Evolutionary conservation across 1,140 invertebrate genomes (phyloP).

Genomic region (Chrysoperla carnea): DNA sequence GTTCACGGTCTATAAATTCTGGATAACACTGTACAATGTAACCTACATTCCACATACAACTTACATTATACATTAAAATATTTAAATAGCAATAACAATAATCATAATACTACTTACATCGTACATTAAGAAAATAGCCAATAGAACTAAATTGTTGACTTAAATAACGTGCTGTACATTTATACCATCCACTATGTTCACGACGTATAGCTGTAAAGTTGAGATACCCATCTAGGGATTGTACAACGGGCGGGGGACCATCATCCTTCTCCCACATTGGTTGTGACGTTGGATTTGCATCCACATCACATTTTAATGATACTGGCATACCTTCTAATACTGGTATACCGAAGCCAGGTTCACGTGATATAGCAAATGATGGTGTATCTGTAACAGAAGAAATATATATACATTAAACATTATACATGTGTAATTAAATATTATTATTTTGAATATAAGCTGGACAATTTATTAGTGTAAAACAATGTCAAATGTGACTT

Average conservation of each 20-base stretch:
- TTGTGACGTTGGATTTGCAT: slow-evolving; percentile 75
- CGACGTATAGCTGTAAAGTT: slow-evolving; percentile 62
- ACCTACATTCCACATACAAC: background rate
- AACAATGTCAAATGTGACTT: too few species aligned
- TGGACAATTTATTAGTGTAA: too few species aligned
- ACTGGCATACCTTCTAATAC: slow-evolving; percentile 68
- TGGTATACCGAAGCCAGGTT: slow-evolving; percentile 75
- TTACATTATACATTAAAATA: too few species aligned
- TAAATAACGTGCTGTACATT: slow-evolving; percentile 65
- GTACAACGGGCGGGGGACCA: slow-evolving; percentile 38
- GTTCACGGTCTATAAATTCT: too few species aligned
- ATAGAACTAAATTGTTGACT: slow-evolving; percentile 72
- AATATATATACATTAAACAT: background rate
- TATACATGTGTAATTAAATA: too few species aligned
- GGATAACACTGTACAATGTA: background rate
- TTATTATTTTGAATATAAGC: too few species aligned
- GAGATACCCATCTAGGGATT: slow-evolving; percentile 55
- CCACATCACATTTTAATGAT: slow-evolving; percentile 74
- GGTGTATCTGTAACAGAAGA: slow-evolving; percentile 55
- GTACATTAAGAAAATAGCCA: slow-evolving; percentile 73
- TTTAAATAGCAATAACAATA: too few species aligned
- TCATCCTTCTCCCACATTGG: slow-evolving; percentile 66
- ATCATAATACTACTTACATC: slow-evolving; percentile 43
- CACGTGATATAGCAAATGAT: slow-evolving; percentile 74
- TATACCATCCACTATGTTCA: slow-evolving; percentile 75